phyloP scores from a whole-genome alignment of 2,888 invertebrate genomes.

The Brachypalpus laphriformis region DNA sequence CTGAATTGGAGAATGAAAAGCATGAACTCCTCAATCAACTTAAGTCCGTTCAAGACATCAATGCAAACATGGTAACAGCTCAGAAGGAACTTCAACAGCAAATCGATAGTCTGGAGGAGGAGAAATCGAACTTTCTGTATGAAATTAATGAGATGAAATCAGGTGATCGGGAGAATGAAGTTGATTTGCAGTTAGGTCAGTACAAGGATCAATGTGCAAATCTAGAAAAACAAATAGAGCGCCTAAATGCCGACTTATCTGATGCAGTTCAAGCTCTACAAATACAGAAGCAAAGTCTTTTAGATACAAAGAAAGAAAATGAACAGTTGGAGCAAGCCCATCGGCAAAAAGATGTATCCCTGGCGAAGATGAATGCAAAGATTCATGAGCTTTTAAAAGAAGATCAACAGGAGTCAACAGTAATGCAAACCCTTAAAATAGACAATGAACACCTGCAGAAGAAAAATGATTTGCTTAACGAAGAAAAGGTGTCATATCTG shows the following conservation, averaged over 20 bases:
- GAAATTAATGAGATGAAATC: constrained; percentile 79
- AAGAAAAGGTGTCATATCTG: constrained; percentile 72
- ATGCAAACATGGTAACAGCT: constrained; percentile 77
- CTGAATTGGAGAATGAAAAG: constrained; percentile 80
- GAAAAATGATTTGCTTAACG: constrained; percentile 54
- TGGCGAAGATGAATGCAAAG: constrained; percentile 69
- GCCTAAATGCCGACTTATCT: constrained; percentile 77
- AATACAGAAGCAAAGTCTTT: constrained; percentile 75
- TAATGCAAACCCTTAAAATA: constrained; percentile 51
- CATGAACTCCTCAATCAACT: constrained; percentile 76
- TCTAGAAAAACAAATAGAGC: constrained; percentile 77
- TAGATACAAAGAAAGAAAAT: constrained; percentile 75
- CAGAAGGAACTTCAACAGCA: constrained; percentile 79
- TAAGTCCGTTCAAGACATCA: constrained; percentile 77
- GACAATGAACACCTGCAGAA: constrained; percentile 58
- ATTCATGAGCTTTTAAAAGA: constrained; percentile 63
- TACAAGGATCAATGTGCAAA: constrained; percentile 75
- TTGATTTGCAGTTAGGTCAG: constrained; percentile 71
- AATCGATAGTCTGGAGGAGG: constrained; percentile 77
- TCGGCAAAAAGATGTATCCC: constrained; percentile 54
- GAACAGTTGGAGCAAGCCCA: constrained; percentile 76
- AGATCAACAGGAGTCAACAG: constrained; percentile 61
- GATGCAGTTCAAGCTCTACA: constrained; percentile 77
- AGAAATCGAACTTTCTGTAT: constrained; percentile 78
- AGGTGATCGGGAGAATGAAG: constrained; percentile 74